Conservation (phyloP, 2,113 vertebrate genomes). For the Pteropus alecto region DNA sequence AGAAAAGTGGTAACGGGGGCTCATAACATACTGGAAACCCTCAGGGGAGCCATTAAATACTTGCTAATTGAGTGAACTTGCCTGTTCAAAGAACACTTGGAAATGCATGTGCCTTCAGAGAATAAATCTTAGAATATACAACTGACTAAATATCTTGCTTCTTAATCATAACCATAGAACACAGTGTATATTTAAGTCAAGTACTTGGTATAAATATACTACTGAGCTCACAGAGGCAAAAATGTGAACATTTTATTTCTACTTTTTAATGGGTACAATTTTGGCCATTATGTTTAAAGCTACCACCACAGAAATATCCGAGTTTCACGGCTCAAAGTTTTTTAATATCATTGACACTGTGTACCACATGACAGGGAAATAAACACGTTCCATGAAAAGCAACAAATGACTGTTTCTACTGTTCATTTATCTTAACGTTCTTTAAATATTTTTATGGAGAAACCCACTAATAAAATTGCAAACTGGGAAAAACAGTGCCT, state of each 20-base stretch:
- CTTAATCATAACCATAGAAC: not conserved
- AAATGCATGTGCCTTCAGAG: not conserved
- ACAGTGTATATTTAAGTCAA: slow-evolving; percentile 30
- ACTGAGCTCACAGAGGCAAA: not conserved
- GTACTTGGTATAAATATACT: slow-evolving; percentile 22
- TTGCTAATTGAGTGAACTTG: slow-evolving; percentile 18
- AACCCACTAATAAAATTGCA: not conserved
- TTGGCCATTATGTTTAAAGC: not conserved
- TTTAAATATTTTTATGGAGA: slow-evolving; percentile 20
- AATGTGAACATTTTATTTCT: slow-evolving; percentile 27
- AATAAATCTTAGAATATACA: not conserved
- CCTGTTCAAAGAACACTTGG: slow-evolving; percentile 21
- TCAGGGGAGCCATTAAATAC: slow-evolving; percentile 28
- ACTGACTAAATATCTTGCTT: not conserved
- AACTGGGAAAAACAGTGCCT: not conserved
- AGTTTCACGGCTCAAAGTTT: not conserved
- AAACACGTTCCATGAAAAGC: not conserved
- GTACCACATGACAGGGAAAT: not conserved
- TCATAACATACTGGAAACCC: not conserved
- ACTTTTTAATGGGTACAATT: not conserved
- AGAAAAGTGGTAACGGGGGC: not conserved
- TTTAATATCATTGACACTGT: not conserved
- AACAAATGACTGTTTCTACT: not conserved
- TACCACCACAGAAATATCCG: not conserved
- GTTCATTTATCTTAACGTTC: not conserved